Conservation (phyloP, 1,140 invertebrate species). For the Diorhabda sublineata region DNA sequence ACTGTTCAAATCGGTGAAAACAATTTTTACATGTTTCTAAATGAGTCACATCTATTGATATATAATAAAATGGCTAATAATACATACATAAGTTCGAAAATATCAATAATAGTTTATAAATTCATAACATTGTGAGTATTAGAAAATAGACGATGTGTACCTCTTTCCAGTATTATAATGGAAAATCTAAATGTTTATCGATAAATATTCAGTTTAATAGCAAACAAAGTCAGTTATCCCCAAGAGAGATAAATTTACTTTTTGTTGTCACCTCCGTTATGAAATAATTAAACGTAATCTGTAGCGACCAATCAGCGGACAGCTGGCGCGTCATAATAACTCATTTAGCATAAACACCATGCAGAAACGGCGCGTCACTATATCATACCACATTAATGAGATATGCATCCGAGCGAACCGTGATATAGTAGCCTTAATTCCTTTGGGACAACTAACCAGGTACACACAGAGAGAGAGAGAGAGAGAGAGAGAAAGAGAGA, state of each 20-base stretch:
- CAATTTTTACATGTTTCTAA: too few species aligned
- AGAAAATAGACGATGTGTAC: too few species aligned
- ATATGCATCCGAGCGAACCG: conserved; percentile 19
- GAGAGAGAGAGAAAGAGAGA: conserved; percentile 14
- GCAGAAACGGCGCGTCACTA: conserved; percentile 14
- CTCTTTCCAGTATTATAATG: too few species aligned
- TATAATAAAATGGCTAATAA: too few species aligned
- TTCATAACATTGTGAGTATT: too few species aligned
- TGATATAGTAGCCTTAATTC: conserved; percentile 26
- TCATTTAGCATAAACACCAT: conserved; percentile 19
- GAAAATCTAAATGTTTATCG: too few species aligned
- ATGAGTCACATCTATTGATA: too few species aligned
- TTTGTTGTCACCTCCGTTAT: not conserved
- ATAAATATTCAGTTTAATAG: too few species aligned
- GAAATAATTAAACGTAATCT: not conserved
- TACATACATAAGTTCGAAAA: too few species aligned
- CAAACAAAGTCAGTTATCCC: not conserved
- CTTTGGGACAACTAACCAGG: conserved; percentile 26
- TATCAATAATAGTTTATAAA: too few species aligned
- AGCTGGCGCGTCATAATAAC: conserved; percentile 5
- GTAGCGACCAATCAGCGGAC: not conserved
- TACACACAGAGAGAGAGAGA: conserved; percentile 8
- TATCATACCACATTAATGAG: conserved; percentile 29
- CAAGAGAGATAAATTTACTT: not conserved
- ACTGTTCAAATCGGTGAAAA: too few species aligned